Evolutionary conservation across 1,140 invertebrate genomes (phyloP).

Genomic region (Drosophila sp.): DNA sequence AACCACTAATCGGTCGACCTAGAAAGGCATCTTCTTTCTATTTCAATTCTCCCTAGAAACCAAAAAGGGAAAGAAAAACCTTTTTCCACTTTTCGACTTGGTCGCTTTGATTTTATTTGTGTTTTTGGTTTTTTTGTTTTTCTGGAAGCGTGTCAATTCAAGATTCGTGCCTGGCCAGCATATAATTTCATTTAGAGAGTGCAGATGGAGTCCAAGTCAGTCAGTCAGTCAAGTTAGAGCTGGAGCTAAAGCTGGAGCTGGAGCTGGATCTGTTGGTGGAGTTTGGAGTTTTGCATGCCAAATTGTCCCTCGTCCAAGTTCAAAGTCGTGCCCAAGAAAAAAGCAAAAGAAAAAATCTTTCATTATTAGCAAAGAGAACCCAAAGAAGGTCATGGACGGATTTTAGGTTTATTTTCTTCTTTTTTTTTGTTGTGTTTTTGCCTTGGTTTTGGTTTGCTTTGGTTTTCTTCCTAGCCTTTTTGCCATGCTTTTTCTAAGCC

Average conservation of each 20-base stretch:
- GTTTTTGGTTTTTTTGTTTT: neutral
- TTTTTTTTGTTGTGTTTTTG: slow-evolving; percentile 20
- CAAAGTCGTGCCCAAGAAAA: slow-evolving; percentile 74
- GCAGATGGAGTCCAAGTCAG: slow-evolving; percentile 27
- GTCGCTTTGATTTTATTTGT: slow-evolving; percentile 26
- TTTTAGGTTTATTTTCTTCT: slow-evolving; percentile 58
- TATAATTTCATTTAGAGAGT: slow-evolving; percentile 72
- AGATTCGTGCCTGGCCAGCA: slow-evolving; percentile 56
- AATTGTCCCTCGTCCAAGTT: slow-evolving; percentile 74
- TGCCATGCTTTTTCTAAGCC: neutral
- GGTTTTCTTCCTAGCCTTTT: slow-evolving; percentile 1
- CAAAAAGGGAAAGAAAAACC: slow-evolving; percentile 43
- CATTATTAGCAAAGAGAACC: slow-evolving; percentile 61
- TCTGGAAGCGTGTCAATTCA: slow-evolving; percentile 53
- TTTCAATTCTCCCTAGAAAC: slow-evolving; percentile 40
- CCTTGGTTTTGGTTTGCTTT: neutral
- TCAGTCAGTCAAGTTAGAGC: slow-evolving; percentile 46
- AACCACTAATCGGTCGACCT: slow-evolving; percentile 55
- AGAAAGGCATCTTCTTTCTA: slow-evolving; percentile 61
- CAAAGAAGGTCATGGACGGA: slow-evolving; percentile 81
- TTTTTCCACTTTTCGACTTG: slow-evolving; percentile 3
- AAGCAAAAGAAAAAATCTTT: slow-evolving; percentile 48
- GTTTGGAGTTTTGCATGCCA: slow-evolving; percentile 66
- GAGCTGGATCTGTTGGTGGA: neutral
- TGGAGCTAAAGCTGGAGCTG: neutral